Evolutionary conservation across 2,113 vertebrate species (phyloP), one percentile per base, ranked within the genome.

Genomic region (Sceloporus undulatus): DNA sequence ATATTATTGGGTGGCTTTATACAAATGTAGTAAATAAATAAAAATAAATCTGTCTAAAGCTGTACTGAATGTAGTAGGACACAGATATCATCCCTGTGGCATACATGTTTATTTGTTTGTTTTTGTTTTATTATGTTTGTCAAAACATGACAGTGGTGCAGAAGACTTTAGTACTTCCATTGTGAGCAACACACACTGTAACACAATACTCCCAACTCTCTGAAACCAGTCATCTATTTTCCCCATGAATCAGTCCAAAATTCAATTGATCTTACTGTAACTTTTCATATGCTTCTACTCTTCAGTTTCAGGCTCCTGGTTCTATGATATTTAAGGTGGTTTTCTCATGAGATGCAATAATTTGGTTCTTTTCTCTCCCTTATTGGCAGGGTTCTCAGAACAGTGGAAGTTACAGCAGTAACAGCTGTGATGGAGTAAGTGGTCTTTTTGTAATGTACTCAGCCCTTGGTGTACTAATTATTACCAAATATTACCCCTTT

Each of bases 341-440:
- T 1, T 86, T 65, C 85, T 88, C 80, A 2, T 90, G 56, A 83
- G 56, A 85, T 48, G 11, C 65, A 93, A 56, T 95, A 93, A 95
- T 79, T 82, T 59, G 0, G 29, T 54, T 73, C 40, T 8, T n/a
- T 90, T 93, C 27, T 2, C 89, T 9, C 81, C 59, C 18, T 62
- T n/a, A 18, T 4, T 90, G 85, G 75, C 90, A 94, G 94, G 89
- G 87, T 5, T 94, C 95, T 23, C 95, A 95, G 8, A 88, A 38
- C 77, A 87, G 0, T 52, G 90, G 92, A 77, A 8, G 86, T 27
- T 85, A 85, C 84, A 94, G 90, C 86, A 73, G 91, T 54, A 93
- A 94, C 0, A 89, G 83, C 13, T 95, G 95, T 87, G 90, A 93
- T 78, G 91, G 92, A 54, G 95, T 95, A 87, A 95, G 95, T 95